A percentile compares a stretch with the other conserved stretches of the same genome.
Evolutionary conservation across 1,140 invertebrate genomes (phyloP).

Genomic region (Pantala flavescens): DNA sequence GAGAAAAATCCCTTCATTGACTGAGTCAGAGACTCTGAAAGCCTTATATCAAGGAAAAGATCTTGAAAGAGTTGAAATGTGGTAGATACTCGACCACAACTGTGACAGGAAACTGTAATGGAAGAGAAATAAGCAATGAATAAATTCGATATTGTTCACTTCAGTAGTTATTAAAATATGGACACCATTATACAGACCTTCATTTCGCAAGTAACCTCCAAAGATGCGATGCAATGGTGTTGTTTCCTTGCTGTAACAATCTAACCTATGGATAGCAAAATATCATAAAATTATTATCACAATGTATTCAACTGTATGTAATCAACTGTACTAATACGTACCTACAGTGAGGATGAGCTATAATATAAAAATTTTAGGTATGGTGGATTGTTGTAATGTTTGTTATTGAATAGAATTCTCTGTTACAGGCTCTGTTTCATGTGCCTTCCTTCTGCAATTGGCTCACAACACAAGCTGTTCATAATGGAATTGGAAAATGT

Average conservation of each 20-base stretch:
- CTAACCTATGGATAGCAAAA: conserved; percentile 45
- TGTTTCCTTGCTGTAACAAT: conserved; percentile 87
- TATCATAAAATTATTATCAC: no score
- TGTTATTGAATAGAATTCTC: no score
- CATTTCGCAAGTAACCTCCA: conserved; percentile 86
- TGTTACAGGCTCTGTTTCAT: conserved; percentile 75
- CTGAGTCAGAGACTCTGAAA: conserved; percentile 68
- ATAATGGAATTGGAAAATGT: conserved; percentile 57
- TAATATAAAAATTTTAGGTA: no score
- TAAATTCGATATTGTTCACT: background rate
- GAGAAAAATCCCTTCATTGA: conserved; percentile 72
- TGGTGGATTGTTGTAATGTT: no score
- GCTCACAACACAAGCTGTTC: conserved; percentile 54
- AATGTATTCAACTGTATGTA: no score
- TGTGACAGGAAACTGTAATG: conserved; percentile 60
- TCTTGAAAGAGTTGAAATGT: conserved; percentile 89
- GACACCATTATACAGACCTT: conserved; percentile 40
- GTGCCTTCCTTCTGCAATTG: conserved; percentile 80
- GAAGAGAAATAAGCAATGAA: conserved; percentile 11
- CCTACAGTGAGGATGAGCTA: no score
- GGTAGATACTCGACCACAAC: conserved; percentile 71
- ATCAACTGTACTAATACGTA: no score
- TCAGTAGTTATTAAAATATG: background rate
- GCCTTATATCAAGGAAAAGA: conserved; percentile 81
- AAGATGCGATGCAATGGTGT: conserved; percentile 93